Conservation (phyloP, 2,113 vertebrate species). For the Equus przewalskii region DNA sequence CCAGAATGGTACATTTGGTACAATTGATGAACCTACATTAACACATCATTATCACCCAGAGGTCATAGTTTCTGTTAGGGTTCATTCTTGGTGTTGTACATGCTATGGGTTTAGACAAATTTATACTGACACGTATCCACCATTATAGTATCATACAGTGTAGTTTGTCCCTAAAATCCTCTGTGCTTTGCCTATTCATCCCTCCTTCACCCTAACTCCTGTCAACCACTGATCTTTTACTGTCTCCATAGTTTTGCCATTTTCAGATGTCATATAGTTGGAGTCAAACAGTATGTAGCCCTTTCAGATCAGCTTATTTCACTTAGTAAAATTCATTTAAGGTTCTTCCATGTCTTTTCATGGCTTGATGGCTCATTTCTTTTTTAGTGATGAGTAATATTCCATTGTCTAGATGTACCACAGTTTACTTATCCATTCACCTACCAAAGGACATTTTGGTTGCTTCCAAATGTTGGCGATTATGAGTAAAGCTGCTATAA, state of each 20-base stretch:
- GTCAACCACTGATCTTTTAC: background rate
- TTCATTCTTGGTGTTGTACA: background rate
- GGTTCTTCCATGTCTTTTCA: background rate
- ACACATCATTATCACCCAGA: background rate
- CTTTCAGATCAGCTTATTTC: background rate
- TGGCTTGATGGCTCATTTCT: background rate
- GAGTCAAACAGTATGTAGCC: background rate
- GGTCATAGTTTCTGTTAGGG: background rate
- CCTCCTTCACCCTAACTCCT: fast-evolving
- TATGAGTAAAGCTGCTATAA: background rate
- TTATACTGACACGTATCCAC: background rate
- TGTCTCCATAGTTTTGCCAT: background rate
- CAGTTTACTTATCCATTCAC: background rate
- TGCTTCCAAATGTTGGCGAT: background rate
- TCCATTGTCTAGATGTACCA: background rate
- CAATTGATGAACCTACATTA: background rate
- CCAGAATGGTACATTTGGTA: background rate
- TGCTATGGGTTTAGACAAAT: background rate
- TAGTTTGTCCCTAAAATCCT: background rate
- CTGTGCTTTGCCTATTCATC: background rate
- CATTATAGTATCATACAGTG: background rate
- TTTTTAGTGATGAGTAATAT: background rate
- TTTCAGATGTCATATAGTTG: background rate
- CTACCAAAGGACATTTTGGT: background rate
- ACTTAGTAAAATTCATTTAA: background rate